A percentile compares a stretch with the other conserved stretches of the same genome.
Conservation (phyloP, 2,888 invertebrate species). For the Masnerella sp. region DNA sequence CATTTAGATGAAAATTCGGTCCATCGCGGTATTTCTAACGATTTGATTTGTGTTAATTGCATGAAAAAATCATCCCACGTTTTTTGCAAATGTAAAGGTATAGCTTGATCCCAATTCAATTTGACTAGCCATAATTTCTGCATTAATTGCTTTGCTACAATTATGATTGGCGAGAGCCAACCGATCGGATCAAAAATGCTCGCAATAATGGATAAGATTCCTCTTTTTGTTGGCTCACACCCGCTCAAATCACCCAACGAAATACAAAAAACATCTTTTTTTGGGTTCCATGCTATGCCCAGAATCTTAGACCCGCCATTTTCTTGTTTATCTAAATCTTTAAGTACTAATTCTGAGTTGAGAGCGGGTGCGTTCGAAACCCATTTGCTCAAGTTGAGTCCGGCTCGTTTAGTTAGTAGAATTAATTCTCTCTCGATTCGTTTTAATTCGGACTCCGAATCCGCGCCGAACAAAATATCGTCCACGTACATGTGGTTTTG, state of each 20-base stretch:
- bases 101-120: background rate
- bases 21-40: background rate
- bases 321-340: background rate
- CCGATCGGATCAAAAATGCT: background rate
- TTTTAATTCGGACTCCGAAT: background rate
- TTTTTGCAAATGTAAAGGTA: background rate
- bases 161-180: background rate
- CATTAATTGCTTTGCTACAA: background rate
- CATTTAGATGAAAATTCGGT: background rate
- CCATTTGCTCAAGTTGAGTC: no score
- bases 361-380: no score
- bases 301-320: background rate
- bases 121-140: slow-evolving; percentile 1
- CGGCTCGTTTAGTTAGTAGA: no score
- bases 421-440: no score
- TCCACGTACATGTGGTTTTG: background rate
- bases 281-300: background rate
- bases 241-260: no score
- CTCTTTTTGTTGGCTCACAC: background rate
- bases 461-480: background rate
- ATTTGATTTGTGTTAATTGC: background rate
- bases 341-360: background rate
- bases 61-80: background rate
- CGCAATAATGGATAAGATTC: background rate
- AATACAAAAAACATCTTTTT: background rate